Base-by-base conservation (phyloP, 2,888 invertebrate species). In the Xanthostigma xanthostigma region DNA sequence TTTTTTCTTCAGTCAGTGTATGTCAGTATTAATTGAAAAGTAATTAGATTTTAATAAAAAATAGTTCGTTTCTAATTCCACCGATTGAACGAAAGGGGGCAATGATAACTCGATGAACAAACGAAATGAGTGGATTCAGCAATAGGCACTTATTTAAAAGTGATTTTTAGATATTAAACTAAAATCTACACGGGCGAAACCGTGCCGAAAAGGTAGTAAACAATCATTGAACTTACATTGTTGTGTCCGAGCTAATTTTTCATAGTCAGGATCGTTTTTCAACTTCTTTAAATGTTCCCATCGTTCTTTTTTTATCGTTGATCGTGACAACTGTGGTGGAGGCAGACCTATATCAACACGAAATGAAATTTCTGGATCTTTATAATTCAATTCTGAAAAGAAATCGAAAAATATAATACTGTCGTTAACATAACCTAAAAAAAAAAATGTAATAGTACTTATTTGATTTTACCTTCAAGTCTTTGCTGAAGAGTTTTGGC, bases 401-500 rank as follows among this genome's bases (percentile, higher is more conserved):
- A 36, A 49, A 44, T 48, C 27, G 17, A 17, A 39, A n/a, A 17
- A 39, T 12, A 27, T 14, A 14, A 38, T 49, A 45, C n/a, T 37
- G 8, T 14, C 12, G 27, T 2, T 27, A n/a, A 3, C 33, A 17
- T 33, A 14, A 5, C 27, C 39, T 41, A 40, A 42, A 45, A 33
- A 40, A 33, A 38, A 48, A 46, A 50, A 46, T 11, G 2, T n/a
- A 14, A 27, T 46, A 39, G 27, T 42, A 27, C 6, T 6, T 6
- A 27, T 27, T 27, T 27, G 27, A 27, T 27, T 27, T 27, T 71
- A 76, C 86, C 81, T 60, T 75, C 74, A 49, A 88, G 59, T 50
- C 83, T 74, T 59, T 88, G 79, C 58, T 79, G 72, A 50, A 90
- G 64, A 0, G 73, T 75, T 59, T 72, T 75, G 35, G 84, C 84